Conservation (phyloP, 2,113 vertebrate species). For the Gila orcuttii region DNA sequence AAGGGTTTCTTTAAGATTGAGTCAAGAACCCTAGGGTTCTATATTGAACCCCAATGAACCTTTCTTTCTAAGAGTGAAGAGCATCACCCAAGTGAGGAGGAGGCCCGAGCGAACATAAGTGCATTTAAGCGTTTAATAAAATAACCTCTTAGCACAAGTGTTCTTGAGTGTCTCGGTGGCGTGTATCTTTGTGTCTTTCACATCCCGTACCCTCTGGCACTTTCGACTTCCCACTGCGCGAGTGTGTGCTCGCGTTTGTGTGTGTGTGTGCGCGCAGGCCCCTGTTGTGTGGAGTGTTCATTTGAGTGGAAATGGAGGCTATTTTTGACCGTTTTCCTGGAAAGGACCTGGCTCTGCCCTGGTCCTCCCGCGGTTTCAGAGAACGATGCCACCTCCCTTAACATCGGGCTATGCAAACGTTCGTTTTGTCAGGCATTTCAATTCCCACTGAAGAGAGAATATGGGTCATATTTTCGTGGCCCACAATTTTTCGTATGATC, state of each 20-base stretch:
- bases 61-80: no score
- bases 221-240: constrained; percentile 1
- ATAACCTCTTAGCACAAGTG: not conserved
- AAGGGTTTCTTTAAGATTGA: no score
- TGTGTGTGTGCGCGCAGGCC: not conserved
- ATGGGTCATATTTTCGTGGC: constrained; percentile 15
- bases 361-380: constrained; percentile 6
- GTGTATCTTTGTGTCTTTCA: constrained; percentile 2
- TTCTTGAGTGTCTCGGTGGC: not conserved
- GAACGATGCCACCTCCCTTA: not conserved
- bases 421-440: not conserved
- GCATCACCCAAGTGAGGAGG: not conserved
- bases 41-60: no score
- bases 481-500: not conserved
- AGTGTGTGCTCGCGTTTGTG: not conserved
- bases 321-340: constrained; percentile 50
- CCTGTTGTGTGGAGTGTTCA: constrained; percentile 49
- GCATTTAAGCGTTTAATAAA: not conserved
- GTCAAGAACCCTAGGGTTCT: no score
- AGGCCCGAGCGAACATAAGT: not conserved
- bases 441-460: not conserved
- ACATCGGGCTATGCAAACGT: not conserved
- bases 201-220: not conserved
- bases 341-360: constrained; percentile 44
- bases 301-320: constrained; percentile 54